phyloP scores from a whole-genome alignment of 2,113 vertebrate species.

The Dromiciops gliroides region DNA sequence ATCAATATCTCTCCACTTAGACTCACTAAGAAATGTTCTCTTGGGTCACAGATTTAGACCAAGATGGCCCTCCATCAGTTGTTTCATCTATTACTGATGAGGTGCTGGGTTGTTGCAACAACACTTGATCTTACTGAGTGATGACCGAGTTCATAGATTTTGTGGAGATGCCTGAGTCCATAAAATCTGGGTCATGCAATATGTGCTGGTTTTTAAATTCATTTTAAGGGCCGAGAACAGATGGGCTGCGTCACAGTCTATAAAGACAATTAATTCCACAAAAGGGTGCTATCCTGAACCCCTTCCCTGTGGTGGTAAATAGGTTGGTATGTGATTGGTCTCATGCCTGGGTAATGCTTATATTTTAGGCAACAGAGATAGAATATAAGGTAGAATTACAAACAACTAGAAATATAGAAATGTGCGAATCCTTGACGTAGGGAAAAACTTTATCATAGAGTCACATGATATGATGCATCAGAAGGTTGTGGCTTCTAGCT shows the following conservation, averaged over 20 bases:
- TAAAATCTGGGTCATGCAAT: background rate
- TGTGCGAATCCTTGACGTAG: background rate
- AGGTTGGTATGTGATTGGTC: background rate
- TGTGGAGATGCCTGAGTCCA: background rate
- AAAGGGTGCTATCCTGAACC: background rate
- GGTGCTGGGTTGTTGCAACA: background rate
- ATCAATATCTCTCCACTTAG: background rate
- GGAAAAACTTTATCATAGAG: background rate
- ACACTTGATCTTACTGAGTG: background rate
- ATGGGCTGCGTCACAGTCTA: background rate
- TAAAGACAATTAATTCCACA: background rate
- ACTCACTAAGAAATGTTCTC: background rate
- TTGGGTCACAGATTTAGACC: background rate
- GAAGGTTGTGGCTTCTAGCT: background rate
- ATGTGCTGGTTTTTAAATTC: background rate
- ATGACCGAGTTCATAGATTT: constrained; percentile 57
- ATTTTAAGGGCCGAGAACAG: background rate
- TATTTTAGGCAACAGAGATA: background rate
- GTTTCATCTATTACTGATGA: background rate
- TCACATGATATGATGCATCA: background rate
- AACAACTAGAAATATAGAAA: background rate
- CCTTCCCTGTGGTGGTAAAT: background rate
- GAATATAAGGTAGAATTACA: background rate
- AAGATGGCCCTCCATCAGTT: background rate
- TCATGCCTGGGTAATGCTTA: background rate